Percentiles rank a stretch among this genome's conserved stretches.
phyloP scores from a whole-genome alignment of 2,113 vertebrate species.

The Micronycteris hirsuta region DNA sequence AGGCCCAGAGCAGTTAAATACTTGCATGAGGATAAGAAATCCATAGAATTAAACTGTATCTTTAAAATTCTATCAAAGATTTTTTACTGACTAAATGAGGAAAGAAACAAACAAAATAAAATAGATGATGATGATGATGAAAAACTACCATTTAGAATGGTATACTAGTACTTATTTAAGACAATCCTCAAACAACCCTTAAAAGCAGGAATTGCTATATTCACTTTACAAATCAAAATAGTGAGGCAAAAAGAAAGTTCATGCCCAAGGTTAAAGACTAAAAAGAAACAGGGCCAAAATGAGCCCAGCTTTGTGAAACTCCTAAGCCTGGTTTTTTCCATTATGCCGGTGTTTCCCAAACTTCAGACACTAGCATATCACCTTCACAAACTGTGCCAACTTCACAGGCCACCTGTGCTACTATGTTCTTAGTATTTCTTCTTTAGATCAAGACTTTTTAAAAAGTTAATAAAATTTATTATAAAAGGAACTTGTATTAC shows the following conservation, averaged over 20 bases:
- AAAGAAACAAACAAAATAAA: slow-evolving; percentile 6
- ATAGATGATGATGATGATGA: background rate
- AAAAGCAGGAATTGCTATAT: background rate
- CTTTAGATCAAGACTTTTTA: background rate
- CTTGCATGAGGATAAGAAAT: background rate
- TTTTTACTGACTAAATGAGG: background rate
- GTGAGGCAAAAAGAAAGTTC: background rate
- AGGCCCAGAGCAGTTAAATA: background rate
- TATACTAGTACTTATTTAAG: background rate
- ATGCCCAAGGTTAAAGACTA: background rate
- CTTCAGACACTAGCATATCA: background rate
- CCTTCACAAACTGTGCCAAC: background rate
- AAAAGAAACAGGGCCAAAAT: background rate
- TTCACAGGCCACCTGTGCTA: background rate
- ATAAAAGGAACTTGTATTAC: background rate
- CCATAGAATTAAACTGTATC: background rate
- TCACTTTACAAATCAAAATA: slow-evolving; percentile 15
- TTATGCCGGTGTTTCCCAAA: background rate
- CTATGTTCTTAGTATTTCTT: background rate
- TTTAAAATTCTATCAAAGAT: slow-evolving; percentile 10
- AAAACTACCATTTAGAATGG: background rate
- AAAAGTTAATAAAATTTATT: background rate
- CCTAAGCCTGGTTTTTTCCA: background rate
- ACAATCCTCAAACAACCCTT: background rate
- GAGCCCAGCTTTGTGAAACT: background rate